These are phyloP conservation scores for Ciona savignyi DNA, from an alignment of 23 tunicate genomes.

Conservation along the genomic window DNA sequence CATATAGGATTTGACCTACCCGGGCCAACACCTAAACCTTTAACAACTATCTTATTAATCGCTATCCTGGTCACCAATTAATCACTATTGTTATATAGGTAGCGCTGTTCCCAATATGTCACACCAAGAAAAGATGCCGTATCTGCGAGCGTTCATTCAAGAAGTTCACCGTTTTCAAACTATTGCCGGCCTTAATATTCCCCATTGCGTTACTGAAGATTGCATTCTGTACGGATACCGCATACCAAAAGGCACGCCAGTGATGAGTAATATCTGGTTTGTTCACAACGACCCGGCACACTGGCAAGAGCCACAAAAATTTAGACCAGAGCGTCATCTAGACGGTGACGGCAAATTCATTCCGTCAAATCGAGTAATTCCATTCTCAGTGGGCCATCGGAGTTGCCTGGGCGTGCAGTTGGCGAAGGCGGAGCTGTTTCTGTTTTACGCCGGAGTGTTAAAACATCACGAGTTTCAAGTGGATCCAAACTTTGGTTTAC, in stretches of 20 bases:
- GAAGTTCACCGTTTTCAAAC: background rate
- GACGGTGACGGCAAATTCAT: background rate
- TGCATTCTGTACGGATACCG: background rate
- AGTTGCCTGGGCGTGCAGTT: background rate
- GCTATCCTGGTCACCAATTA: too few relatives aligned
- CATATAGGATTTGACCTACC: too few relatives aligned
- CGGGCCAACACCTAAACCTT: too few relatives aligned
- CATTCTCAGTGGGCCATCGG: background rate
- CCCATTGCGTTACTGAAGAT: background rate
- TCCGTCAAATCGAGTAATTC: background rate
- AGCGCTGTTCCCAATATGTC: background rate
- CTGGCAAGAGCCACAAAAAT: background rate
- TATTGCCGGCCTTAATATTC: background rate
- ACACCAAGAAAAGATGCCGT: background rate
- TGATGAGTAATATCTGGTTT: background rate
- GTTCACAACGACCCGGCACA: background rate
- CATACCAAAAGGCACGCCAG: background rate
- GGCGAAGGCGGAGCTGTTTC: background rate
- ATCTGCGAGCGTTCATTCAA: background rate
- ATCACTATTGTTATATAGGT: too few relatives aligned
- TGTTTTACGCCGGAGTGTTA: background rate
- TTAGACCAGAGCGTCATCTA: background rate
- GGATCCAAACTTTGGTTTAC: background rate
- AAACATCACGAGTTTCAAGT: background rate
- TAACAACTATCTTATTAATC: too few relatives aligned